Conservation (phyloP, 2,113 vertebrate species). For the Calidris pugnax region DNA sequence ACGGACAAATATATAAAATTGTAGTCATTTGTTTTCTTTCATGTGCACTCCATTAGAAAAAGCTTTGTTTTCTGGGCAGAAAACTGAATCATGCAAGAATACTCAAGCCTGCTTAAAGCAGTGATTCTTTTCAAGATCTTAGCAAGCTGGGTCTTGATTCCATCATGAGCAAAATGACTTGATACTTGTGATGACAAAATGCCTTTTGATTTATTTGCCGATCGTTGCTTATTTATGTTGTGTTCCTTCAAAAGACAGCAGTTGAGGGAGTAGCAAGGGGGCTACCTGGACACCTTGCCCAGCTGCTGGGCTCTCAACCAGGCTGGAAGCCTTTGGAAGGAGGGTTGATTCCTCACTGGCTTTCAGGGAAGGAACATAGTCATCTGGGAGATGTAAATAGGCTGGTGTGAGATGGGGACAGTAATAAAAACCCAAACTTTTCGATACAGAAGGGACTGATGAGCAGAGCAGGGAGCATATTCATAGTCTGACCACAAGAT, state of each 20-base stretch:
- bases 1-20: not conserved
- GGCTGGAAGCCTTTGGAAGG: not conserved
- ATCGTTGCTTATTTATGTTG: fast-evolving
- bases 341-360: not conserved
- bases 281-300: not conserved
- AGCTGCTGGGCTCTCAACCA: not conserved
- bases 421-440: not conserved
- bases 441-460: not conserved
- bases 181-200: not conserved
- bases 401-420: not conserved
- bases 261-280: not conserved
- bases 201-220: not conserved
- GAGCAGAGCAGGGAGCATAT: not conserved
- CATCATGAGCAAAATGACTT: not conserved
- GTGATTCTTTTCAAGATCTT: not conserved
- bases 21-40: not conserved
- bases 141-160: not conserved
- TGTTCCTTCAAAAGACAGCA: not conserved
- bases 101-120: not conserved
- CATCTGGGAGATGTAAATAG: not conserved
- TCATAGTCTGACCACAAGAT: not conserved
- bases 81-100: not conserved
- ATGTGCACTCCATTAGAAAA: not conserved
- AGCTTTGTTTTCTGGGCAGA: not conserved
- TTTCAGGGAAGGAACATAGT: not conserved